Conservation (phyloP, 2,888 invertebrate species). For the Nymphalis c-album region DNA sequence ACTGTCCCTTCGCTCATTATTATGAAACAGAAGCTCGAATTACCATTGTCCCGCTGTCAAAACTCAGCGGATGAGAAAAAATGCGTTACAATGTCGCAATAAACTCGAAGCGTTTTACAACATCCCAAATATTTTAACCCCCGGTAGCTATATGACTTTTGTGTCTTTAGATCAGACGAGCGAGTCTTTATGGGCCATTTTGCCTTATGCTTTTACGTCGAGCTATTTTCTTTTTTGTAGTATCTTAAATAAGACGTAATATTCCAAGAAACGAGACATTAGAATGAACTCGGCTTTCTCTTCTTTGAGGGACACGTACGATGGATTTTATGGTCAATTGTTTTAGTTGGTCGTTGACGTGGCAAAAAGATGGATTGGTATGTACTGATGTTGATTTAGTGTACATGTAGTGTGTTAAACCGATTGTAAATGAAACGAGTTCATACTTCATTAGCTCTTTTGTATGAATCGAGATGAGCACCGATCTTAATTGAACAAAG, state of each 20-base stretch:
- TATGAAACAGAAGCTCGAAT: slow-evolving; percentile 70
- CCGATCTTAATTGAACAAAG: slow-evolving; percentile 44
- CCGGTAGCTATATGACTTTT: slow-evolving; percentile 71
- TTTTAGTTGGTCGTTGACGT: slow-evolving; percentile 68
- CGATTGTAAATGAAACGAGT: slow-evolving; percentile 53
- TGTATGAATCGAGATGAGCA: slow-evolving; percentile 48
- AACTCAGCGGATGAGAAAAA: slow-evolving; percentile 67
- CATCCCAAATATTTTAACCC: slow-evolving; percentile 69
- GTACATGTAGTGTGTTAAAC: slow-evolving; percentile 39
- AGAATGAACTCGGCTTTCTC: slow-evolving; percentile 74
- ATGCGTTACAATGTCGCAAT: slow-evolving; percentile 72
- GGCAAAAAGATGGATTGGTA: slow-evolving; percentile 55
- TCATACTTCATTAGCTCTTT: slow-evolving; percentile 49
- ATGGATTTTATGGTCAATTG: slow-evolving; percentile 78
- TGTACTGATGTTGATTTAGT: slow-evolving; percentile 38
- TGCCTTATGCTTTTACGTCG: slow-evolving; percentile 69
- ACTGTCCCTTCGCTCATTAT: slow-evolving; percentile 50
- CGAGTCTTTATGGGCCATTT: slow-evolving; percentile 70
- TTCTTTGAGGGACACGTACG: slow-evolving; percentile 75
- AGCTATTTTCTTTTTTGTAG: slow-evolving; percentile 73
- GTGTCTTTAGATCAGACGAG: slow-evolving; percentile 60
- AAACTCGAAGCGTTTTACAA: slow-evolving; percentile 70
- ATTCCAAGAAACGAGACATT: slow-evolving; percentile 78
- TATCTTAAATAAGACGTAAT: slow-evolving; percentile 80
- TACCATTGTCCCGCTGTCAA: slow-evolving; percentile 69